Conservation (phyloP, 2,797 vertebrate species). For the Sebastolobus altivelis region DNA sequence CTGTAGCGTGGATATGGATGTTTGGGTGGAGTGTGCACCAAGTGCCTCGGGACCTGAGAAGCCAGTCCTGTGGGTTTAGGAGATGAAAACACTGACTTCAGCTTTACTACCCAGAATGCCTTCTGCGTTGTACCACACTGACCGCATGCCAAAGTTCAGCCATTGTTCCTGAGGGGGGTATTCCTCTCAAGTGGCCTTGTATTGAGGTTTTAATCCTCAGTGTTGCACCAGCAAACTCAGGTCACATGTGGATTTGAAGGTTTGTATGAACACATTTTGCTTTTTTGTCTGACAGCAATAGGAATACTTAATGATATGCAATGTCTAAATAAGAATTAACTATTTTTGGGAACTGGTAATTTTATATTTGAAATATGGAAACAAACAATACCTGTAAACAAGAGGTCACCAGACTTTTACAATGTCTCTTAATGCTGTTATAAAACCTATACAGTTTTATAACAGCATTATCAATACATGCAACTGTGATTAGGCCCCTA, state of each 20-base stretch:
- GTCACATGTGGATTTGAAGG: slow-evolving; percentile 60
- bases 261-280: slow-evolving; percentile 84
- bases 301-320: slow-evolving; percentile 87
- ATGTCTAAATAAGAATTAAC: slow-evolving; percentile 80
- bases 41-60: slow-evolving; percentile 66
- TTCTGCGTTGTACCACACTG: slow-evolving; percentile 56
- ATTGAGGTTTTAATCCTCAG: slow-evolving; percentile 83
- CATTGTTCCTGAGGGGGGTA: slow-evolving; percentile 40
- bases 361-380: slow-evolving; percentile 54
- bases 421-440: slow-evolving; percentile 26
- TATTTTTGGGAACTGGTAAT: slow-evolving; percentile 59
- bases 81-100: slow-evolving; percentile 59
- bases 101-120: slow-evolving; percentile 58
- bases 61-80: slow-evolving; percentile 53
- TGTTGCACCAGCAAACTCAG: slow-evolving; percentile 82
- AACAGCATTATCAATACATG: neutral
- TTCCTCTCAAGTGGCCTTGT: slow-evolving; percentile 72
- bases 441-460: slow-evolving; percentile 26
- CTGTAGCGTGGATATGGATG: slow-evolving; percentile 30
- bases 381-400: slow-evolving; percentile 26
- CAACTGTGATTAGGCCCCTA: neutral
- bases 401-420: slow-evolving; percentile 36
- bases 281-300: slow-evolving; percentile 91
- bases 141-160: slow-evolving; percentile 72
- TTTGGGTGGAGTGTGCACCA: slow-evolving; percentile 58